phyloP scores from a whole-genome alignment of 2,797 vertebrate genomes.

The Diceros bicornis region DNA sequence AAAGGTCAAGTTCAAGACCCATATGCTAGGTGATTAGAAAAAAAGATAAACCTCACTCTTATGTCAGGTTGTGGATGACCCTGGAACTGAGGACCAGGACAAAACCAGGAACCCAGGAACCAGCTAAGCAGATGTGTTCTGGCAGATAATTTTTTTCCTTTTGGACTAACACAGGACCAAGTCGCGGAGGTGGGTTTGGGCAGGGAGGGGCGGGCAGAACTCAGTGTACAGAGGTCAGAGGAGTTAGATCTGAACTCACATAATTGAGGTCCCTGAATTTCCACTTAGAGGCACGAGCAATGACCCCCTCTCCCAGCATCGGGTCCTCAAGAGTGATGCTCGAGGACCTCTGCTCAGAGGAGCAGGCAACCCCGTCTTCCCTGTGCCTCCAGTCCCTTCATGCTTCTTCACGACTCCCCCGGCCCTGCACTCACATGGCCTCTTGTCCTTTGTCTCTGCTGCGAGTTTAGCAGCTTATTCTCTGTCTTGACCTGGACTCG shows the following conservation, averaged over 20 bases:
- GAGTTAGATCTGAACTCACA: background rate
- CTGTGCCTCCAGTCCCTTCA: background rate
- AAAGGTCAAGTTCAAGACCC: conserved; percentile 8
- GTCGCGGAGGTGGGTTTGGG: background rate
- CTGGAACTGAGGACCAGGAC: background rate
- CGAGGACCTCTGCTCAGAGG: background rate
- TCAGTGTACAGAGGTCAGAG: background rate
- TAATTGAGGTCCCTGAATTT: background rate
- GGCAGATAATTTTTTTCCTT: background rate
- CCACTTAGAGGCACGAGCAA: rapidly evolving
- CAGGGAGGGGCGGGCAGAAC: background rate
- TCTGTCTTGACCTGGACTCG: background rate
- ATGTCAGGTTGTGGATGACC: background rate
- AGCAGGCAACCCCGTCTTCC: rapidly evolving
- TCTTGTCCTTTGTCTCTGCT: rapidly evolving
- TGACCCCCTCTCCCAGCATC: rapidly evolving
- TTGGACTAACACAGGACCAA: background rate
- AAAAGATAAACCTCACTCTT: background rate
- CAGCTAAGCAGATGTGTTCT: background rate
- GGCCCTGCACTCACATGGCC: rapidly evolving
- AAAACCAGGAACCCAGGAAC: background rate
- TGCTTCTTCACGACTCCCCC: background rate
- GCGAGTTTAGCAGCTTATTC: background rate
- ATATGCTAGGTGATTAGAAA: background rate
- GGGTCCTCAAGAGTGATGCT: background rate